Evolutionary conservation across 2,797 vertebrate species (phyloP).

Genomic region (Artibeus jamaicensis): DNA sequence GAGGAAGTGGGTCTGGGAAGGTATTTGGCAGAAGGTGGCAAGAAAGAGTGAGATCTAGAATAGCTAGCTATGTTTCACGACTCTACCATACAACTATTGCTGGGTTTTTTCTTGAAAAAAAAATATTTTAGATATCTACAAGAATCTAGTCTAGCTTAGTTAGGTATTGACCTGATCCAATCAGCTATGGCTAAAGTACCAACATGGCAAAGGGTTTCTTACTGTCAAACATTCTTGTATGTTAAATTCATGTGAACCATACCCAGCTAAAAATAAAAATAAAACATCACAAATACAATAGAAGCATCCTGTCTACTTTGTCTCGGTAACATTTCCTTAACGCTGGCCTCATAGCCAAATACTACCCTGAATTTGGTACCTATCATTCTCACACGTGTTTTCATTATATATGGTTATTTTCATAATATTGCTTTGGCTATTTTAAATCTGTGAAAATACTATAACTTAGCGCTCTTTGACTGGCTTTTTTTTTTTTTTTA

Average conservation of each 20-base stretch:
- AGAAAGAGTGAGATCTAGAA: not conserved
- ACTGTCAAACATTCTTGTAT: not conserved
- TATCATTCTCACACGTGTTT: not conserved
- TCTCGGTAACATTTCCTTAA: not conserved
- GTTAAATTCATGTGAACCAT: not conserved
- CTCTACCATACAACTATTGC: not conserved
- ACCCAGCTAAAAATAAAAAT: not conserved
- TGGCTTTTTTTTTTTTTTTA: not conserved
- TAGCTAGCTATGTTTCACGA: not conserved
- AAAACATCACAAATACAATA: not conserved
- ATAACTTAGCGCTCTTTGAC: not conserved
- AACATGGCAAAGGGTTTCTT: not conserved
- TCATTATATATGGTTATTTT: not conserved
- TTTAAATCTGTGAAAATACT: slow-evolving; percentile 20
- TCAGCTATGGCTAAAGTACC: not conserved
- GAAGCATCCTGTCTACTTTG: not conserved
- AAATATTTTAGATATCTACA: not conserved
- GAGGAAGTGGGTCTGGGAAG: not conserved
- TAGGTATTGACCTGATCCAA: not conserved
- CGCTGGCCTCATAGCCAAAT: not conserved
- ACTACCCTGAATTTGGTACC: not conserved
- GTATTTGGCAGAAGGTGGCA: not conserved
- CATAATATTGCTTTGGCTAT: not conserved
- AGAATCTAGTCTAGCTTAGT: not conserved
- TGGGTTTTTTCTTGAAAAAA: not conserved